Percentiles rank a stretch among this genome's conserved stretches.
Evolutionary conservation across 2,888 invertebrate genomes (phyloP).

Genomic region (Tetheella fluctuosa): DNA sequence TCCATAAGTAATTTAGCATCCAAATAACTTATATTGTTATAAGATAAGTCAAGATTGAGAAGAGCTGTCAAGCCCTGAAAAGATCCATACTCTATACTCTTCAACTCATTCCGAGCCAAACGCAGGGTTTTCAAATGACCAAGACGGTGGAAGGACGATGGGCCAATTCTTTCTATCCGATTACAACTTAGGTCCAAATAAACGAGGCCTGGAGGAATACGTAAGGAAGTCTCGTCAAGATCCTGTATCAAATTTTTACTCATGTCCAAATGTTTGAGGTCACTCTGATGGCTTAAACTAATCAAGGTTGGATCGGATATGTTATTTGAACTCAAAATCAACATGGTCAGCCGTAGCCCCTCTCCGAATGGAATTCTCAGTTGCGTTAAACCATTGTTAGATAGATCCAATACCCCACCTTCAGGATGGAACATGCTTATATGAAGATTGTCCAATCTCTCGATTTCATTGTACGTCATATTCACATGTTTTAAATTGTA

Average conservation of each 20-base stretch:
- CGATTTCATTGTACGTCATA: conserved; percentile 62
- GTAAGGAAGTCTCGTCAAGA: conserved; percentile 55
- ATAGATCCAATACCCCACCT: conserved; percentile 70
- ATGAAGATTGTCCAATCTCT: conserved; percentile 49
- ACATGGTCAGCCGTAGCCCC: conserved; percentile 50
- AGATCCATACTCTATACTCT: conserved; percentile 58
- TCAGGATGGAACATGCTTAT: conserved; percentile 62
- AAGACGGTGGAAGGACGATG: conserved; percentile 58
- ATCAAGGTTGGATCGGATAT: conserved; percentile 56
- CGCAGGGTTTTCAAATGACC: conserved; percentile 55
- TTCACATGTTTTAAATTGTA: conserved; percentile 62
- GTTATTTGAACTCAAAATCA: conserved; percentile 63
- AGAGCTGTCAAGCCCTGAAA: conserved; percentile 60
- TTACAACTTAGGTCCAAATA: conserved; percentile 64
- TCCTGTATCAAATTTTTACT: conserved; percentile 58
- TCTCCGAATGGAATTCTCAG: conserved; percentile 59
- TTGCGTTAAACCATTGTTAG: conserved; percentile 60
- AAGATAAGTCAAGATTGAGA: conserved; percentile 50
- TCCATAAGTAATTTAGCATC: conserved; percentile 68
- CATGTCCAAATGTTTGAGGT: conserved; percentile 57
- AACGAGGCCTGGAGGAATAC: conserved; percentile 51
- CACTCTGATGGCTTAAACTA: conserved; percentile 53
- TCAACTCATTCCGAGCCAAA: conserved; percentile 57
- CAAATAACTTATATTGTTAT: conserved; percentile 54
- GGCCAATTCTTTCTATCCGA: conserved; percentile 53